Evolutionary conservation across 2,113 vertebrate species (phyloP).

Genomic region (Urocynchramus pylzowi): DNA sequence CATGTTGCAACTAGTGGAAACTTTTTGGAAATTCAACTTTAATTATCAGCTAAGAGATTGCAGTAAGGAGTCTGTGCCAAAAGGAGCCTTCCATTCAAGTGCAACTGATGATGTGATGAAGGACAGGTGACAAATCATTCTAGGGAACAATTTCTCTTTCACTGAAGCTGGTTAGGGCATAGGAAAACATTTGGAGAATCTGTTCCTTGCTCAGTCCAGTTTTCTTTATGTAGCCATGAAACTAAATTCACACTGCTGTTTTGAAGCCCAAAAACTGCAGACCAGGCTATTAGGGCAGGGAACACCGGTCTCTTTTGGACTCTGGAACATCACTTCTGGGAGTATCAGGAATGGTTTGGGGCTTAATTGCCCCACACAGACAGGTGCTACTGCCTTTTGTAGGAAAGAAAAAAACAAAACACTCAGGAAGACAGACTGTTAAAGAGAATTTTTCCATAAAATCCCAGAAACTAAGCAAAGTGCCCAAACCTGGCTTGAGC

Average conservation of each 20-base stretch:
- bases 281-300: rapidly evolving
- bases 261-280: neutral
- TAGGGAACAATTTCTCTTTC: neutral
- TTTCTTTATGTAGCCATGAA: neutral
- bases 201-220: neutral
- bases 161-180: neutral
- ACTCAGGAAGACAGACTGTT: neutral
- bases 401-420: neutral
- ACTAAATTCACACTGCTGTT: neutral
- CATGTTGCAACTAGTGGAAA: neutral
- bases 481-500: neutral
- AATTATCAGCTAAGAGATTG: neutral
- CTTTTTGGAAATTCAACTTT: neutral
- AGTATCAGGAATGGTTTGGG: neutral
- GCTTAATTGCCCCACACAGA: rapidly evolving
- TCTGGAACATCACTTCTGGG: rapidly evolving
- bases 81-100: neutral
- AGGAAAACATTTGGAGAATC: neutral
- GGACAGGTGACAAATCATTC: neutral
- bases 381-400: neutral
- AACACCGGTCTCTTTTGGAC: neutral
- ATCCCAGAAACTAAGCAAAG: neutral
- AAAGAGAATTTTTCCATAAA: neutral
- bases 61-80: neutral
- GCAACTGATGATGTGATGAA: neutral